Percentiles rank a stretch among this genome's conserved stretches.
These are phyloP conservation scores for Salarias fasciatus DNA, from an alignment of 2,797 vertebrate species.

Conservation along the genomic window DNA sequence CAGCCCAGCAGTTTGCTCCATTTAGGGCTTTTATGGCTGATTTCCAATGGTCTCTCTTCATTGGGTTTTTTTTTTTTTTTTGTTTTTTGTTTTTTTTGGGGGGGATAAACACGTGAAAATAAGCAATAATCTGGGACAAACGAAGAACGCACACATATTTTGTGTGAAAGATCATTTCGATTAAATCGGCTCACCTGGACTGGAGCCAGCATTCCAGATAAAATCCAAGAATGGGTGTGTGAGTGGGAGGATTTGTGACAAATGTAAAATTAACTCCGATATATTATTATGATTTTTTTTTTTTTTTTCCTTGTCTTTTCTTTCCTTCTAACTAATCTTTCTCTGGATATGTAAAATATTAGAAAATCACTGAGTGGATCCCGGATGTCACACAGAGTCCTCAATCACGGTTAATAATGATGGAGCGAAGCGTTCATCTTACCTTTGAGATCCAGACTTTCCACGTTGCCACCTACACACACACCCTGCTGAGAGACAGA, in stretches of 20 bases:
- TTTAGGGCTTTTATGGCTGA: background rate
- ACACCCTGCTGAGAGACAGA: conserved; percentile 74
- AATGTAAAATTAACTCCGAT: background rate
- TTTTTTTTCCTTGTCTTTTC: conserved; percentile 11
- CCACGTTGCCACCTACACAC: conserved; percentile 74
- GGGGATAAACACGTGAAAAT: background rate
- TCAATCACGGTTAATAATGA: conserved; percentile 59
- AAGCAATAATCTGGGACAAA: no score
- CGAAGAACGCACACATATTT: background rate
- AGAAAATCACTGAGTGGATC: conserved; percentile 27
- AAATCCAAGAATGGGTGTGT: background rate
- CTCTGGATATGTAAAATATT: conserved; percentile 26
- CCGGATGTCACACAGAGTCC: conserved; percentile 46
- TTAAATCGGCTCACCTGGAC: background rate
- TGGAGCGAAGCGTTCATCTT: conserved; percentile 57
- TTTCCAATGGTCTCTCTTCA: background rate
- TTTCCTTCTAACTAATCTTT: no score
- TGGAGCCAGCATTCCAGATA: background rate
- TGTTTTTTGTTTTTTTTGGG: no score
- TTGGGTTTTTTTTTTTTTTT: no score
- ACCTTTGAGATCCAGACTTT: conserved; percentile 84
- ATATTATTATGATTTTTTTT: background rate
- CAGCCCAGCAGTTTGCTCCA: background rate
- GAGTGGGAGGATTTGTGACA: background rate
- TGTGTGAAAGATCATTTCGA: background rate